A percentile compares a stretch with the other conserved stretches of the same genome.
These are phyloP conservation scores for Leucophenga montana DNA, from an alignment of 2,888 invertebrate genomes.

Conservation along the genomic window DNA sequence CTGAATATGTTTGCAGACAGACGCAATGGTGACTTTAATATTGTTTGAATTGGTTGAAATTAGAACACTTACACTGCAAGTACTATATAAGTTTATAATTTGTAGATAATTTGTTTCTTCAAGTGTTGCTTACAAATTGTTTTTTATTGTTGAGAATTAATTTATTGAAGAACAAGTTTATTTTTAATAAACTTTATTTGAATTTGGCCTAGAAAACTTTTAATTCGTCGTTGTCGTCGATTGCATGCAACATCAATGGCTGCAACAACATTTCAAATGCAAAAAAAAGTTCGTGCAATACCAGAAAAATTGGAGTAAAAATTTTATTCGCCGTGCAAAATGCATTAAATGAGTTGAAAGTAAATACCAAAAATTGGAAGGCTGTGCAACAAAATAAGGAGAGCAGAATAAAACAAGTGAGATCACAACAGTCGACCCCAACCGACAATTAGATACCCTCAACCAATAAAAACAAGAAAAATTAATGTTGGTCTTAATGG, in stretches of 20 bases:
- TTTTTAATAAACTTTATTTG: not conserved
- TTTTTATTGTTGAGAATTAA: not conserved
- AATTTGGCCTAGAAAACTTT: slow-evolving; percentile 17
- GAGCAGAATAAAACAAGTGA: slow-evolving; percentile 18
- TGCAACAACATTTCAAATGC: not conserved
- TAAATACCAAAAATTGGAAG: slow-evolving; percentile 31
- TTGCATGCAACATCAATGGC: not conserved
- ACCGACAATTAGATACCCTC: too few species aligned
- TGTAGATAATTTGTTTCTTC: not conserved
- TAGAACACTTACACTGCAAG: slow-evolving; percentile 43
- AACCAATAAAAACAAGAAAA: too few species aligned
- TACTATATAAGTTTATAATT: not conserved
- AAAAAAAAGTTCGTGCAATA: slow-evolving; percentile 16
- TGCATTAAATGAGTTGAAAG: slow-evolving; percentile 37
- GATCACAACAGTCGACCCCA: not conserved
- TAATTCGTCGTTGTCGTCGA: not conserved
- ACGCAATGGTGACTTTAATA: slow-evolving; percentile 47
- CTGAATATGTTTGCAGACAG: slow-evolving; percentile 52
- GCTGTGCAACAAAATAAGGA: not conserved
- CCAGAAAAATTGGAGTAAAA: too few species aligned
- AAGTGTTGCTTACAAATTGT: not conserved
- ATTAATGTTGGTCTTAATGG: too few species aligned
- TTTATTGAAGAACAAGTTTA: not conserved
- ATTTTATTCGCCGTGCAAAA: slow-evolving; percentile 16
- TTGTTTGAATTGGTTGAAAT: slow-evolving; percentile 52